Base-by-base conservation (phyloP, 2,888 invertebrate species). In the Synanthedon andrenaeformis region DNA sequence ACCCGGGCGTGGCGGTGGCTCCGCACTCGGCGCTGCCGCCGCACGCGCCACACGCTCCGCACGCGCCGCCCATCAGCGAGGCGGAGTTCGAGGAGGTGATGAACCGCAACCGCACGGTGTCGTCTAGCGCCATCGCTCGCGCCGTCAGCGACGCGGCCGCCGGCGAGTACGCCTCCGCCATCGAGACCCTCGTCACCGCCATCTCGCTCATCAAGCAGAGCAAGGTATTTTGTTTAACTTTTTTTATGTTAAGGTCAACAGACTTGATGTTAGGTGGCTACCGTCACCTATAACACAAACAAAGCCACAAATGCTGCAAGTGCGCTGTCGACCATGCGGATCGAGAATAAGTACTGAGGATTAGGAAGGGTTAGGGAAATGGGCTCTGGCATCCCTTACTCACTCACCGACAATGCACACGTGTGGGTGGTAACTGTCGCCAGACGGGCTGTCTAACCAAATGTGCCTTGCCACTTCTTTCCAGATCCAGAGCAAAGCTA, bases 31-130 rank as follows among this genome's bases (percentile, higher is more conserved):
- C n/a, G 6, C 6, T 45, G 6, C 70, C 28, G 57, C 65, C 64
- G 1, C 68, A 65, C 56, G 65, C 67, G 57, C 58, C 69, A 52
- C 63, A 57, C 51, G 55, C 67, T 3, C 63, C 72, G 51, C 42
- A 53, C 49, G 10, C 54, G 54, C 72, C 79, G 6, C 79, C 67
- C 58, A 89, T 96, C 62, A 92, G 93, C 59, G 99, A 99, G 82
- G 95, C 94, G 42, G 99, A 99, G 87, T 98, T 98, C 85, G 99
- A 99, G 80, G 99, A 99, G 78, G 96, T 98, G 54, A 98, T 99
- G 96, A 92, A 94, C 55, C 91, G 99, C 60, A 99, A 99, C 85
- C 91, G 98, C 64, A 98, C 98, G 8, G 99, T 99, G 0, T 98
- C 97, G 42, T 97, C 97, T 62, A 97, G 96, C 53, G 99, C 99